Percentiles rank a stretch among this genome's conserved stretches.
These are phyloP conservation scores for Galeopterus variegatus DNA, from an alignment of 2,113 vertebrate species.

Conservation along the genomic window DNA sequence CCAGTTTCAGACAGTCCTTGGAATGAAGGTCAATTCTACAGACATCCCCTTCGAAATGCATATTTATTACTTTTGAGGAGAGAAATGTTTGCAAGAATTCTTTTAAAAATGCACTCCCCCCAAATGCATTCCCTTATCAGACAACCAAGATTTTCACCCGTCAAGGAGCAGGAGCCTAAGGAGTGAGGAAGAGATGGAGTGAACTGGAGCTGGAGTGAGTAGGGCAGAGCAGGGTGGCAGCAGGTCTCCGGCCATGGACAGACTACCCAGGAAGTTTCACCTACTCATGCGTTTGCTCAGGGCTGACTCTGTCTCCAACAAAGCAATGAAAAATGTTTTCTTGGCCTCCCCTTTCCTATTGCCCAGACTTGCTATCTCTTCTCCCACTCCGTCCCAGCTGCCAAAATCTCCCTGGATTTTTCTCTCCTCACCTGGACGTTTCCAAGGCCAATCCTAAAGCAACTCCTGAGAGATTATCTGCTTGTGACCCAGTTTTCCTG, in stretches of 20 bases:
- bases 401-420: background rate
- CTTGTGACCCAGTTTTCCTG: background rate
- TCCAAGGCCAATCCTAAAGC: background rate
- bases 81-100: conserved; percentile 43
- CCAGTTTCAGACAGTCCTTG: background rate
- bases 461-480: background rate
- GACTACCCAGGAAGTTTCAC: background rate
- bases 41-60: background rate
- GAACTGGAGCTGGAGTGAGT: background rate
- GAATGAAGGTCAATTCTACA: background rate
- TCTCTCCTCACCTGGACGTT: background rate
- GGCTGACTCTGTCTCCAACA: background rate
- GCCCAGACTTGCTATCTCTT: background rate
- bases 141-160: background rate
- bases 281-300: background rate
- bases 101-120: background rate
- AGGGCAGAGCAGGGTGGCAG: background rate
- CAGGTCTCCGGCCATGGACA: background rate
- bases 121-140: background rate
- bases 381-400: background rate
- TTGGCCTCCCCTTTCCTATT: background rate
- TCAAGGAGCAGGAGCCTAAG: background rate
- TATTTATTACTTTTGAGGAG: background rate
- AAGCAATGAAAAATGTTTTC: conserved; percentile 21
- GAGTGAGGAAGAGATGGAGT: background rate